These are phyloP conservation scores for Graphium colonna DNA, from an alignment of 2,888 invertebrate genomes.

Conservation along the genomic window DNA sequence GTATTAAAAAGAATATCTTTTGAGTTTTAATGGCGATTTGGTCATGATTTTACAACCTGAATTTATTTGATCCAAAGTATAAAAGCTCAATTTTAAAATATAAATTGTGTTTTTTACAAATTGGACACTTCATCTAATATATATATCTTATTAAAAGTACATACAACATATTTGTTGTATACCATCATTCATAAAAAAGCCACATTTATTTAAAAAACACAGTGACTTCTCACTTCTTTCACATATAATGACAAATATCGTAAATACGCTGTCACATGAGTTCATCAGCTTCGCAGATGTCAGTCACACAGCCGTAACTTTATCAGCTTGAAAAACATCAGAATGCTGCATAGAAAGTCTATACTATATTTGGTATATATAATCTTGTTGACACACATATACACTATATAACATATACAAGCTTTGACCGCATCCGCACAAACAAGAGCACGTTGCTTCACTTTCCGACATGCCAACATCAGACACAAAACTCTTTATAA, in stretches of 20 bases:
- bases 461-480: neutral
- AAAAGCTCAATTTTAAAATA: no score
- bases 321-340: neutral
- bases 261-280: neutral
- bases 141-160: no score
- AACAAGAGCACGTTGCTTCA: conserved; percentile 11
- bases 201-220: no score
- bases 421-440: conserved; percentile 14
- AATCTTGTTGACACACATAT: neutral
- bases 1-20: no score
- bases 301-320: neutral
- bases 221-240: neutral
- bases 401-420: neutral
- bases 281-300: conserved; percentile 7
- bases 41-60: no score
- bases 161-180: no score
- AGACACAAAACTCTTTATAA: conserved; percentile 1
- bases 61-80: no score
- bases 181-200: no score
- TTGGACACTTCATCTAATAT: no score
- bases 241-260: neutral
- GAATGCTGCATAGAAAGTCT: neutral
- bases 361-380: neutral
- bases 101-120: no score
- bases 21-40: no score